Evolutionary conservation across 1,140 invertebrate genomes (phyloP).

Genomic region (Papilio helenus): DNA sequence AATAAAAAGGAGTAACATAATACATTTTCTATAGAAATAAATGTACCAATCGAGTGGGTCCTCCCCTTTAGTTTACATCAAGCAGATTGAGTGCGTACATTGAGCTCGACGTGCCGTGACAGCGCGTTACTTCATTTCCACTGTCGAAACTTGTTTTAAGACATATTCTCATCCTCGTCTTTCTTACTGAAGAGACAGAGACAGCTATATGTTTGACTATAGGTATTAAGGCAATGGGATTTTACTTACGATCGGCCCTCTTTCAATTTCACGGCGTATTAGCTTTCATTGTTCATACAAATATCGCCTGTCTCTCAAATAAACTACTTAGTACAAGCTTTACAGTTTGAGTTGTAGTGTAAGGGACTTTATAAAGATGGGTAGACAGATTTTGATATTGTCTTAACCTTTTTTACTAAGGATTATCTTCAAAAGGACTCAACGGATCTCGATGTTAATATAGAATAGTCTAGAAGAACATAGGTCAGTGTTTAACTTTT

Average conservation of each 20-base stretch:
- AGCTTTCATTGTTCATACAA: constrained; percentile 19
- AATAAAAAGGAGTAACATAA: background rate
- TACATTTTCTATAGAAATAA: background rate
- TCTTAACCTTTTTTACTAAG: too few species aligned
- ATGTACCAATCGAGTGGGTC: background rate
- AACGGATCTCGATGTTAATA: too few species aligned
- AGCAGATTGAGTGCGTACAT: constrained; percentile 19
- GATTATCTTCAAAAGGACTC: too few species aligned
- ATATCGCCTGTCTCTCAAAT: constrained; percentile 8
- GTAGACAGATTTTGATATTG: too few species aligned
- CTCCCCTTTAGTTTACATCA: constrained; percentile 1
- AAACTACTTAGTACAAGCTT: constrained; percentile 12
- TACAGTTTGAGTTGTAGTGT: background rate
- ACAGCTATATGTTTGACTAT: background rate
- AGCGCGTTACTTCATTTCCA: background rate
- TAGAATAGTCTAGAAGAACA: too few species aligned
- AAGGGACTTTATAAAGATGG: background rate
- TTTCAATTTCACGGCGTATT: constrained; percentile 26
- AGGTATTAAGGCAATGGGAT: background rate
- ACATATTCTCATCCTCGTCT: background rate
- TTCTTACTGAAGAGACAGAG: background rate
- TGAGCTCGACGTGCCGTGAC: background rate
- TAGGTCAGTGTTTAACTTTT: too few species aligned
- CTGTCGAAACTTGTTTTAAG: background rate
- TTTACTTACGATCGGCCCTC: constrained; percentile 7